phyloP scores from a whole-genome alignment of 2,888 invertebrate species.

The Agapetus fuscipes region DNA sequence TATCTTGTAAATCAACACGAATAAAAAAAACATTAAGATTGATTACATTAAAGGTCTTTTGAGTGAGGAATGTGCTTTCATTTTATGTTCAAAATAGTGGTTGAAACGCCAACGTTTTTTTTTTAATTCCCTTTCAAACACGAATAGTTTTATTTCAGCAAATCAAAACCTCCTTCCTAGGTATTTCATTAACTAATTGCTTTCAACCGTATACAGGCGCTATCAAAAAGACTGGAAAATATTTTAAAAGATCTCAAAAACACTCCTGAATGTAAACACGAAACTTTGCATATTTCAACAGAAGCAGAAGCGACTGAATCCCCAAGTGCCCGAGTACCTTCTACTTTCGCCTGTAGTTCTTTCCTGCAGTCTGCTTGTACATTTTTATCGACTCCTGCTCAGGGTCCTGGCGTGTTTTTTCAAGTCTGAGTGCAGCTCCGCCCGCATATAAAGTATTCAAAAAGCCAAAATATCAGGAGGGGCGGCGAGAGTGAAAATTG shows the following conservation, averaged over 20 bases:
- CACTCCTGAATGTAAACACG: background rate
- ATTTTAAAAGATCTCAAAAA: slow-evolving; percentile 13
- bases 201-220: slow-evolving; percentile 8
- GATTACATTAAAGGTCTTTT: too few relatives aligned
- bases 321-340: background rate
- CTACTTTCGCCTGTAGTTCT: background rate
- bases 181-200: slow-evolving; percentile 18
- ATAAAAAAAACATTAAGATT: too few relatives aligned
- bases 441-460: slow-evolving; percentile 7
- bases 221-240: slow-evolving; percentile 9
- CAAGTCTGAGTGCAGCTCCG: background rate
- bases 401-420: background rate
- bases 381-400: background rate
- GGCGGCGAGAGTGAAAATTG: slow-evolving; percentile 15
- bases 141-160: too few relatives aligned
- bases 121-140: too few relatives aligned
- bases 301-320: too few relatives aligned
- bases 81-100: too few relatives aligned
- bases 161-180: slow-evolving; percentile 4
- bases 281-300: slow-evolving; percentile 9
- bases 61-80: too few relatives aligned
- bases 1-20: too few relatives aligned
- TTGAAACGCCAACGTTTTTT: too few relatives aligned
- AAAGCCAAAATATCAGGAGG: slow-evolving; percentile 9
- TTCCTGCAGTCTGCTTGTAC: background rate